Base-by-base conservation (phyloP, 2,888 invertebrate species). In the Phorcus lineatus region DNA sequence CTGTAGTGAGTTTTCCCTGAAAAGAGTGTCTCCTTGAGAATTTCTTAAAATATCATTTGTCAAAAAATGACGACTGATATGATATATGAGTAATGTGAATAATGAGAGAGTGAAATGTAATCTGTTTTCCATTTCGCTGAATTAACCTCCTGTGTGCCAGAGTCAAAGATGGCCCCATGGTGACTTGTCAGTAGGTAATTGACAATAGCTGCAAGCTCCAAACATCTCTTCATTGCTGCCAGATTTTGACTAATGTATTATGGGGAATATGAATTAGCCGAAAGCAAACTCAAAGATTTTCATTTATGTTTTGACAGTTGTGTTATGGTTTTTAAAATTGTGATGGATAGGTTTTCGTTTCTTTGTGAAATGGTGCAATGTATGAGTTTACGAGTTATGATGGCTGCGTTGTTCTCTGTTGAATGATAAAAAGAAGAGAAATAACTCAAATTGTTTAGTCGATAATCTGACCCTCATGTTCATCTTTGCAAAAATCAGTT, bases 51-150 rank as follows among this genome's bases (percentile, higher is more conserved):
- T 47, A 47, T 47, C 47, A 47, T 47, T 47, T 47, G 47, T 47
- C 47, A 47, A 11, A 47, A 47, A 11, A 47, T 47, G 47, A 47
- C 47, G 47, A 47, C 47, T 47, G 47, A 47, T 47, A 47, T 47
- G 47, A 47, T 47, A 47, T 11, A 11, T 47, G 47, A 13, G 47
- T 28, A 62, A 62, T 16, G 28, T 62, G 24, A 24, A 62, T 62
- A 62, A 62, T 62, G 16, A 62, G 62, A 62, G 62, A 62, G 16
- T 62, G 62, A 62, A 62, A 62, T 62, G 62, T 62, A n/a, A 62
- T 62, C 62, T 28, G 19, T 62, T 62, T 17, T 62, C 62, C 62
- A 62, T 62, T 62, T 62, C 62, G 28, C 62, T 62, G 13, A 62
- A 62, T 62, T 62, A 62, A 28, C 47, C 47, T 62, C 24, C 62